Conservation (phyloP, 2,888 invertebrate species). For the Caenorhabditis uteleia region DNA sequence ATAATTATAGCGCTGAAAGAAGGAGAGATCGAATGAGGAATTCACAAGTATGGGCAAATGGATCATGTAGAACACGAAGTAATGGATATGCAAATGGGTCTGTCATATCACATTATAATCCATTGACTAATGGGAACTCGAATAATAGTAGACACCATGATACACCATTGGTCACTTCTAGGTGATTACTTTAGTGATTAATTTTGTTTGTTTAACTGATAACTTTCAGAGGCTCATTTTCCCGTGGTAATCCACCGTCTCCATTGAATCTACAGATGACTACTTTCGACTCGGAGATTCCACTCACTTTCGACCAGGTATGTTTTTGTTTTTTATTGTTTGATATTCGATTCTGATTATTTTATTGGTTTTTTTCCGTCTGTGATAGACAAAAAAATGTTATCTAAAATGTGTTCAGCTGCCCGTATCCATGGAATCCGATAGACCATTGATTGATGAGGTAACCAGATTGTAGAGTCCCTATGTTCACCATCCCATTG, state of each 20-base stretch:
- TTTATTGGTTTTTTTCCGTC: conserved; percentile 10
- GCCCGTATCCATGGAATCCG: conserved; percentile 47
- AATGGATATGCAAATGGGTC: conserved; percentile 47
- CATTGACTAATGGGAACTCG: conserved; percentile 27
- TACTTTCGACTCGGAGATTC: conserved; percentile 54
- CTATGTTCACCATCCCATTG: conserved; percentile 7
- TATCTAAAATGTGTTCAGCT: conserved; percentile 23
- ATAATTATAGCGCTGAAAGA: conserved; percentile 41
- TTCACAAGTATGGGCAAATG: conserved; percentile 50
- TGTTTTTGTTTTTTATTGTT: conserved; percentile 4
- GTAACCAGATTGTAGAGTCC: conserved; percentile 20
- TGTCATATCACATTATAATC: conserved; percentile 34
- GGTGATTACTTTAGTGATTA: conserved; percentile 5
- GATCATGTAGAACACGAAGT: conserved; percentile 39
- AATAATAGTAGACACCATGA: conserved; percentile 34
- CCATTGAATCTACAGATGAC: conserved; percentile 58
- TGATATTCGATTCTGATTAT: conserved; percentile 10
- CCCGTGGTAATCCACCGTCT: conserved; percentile 28
- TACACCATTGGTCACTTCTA: conserved; percentile 28
- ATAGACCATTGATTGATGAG: conserved; percentile 51
- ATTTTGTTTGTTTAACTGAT: not conserved
- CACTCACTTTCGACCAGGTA: conserved; percentile 63
- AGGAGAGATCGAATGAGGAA: conserved; percentile 42
- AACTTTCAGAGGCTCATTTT: conserved; percentile 19
- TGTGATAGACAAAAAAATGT: not conserved